Conservation (phyloP, 2,797 vertebrate genomes). For the Sebastolobus alascanus region DNA sequence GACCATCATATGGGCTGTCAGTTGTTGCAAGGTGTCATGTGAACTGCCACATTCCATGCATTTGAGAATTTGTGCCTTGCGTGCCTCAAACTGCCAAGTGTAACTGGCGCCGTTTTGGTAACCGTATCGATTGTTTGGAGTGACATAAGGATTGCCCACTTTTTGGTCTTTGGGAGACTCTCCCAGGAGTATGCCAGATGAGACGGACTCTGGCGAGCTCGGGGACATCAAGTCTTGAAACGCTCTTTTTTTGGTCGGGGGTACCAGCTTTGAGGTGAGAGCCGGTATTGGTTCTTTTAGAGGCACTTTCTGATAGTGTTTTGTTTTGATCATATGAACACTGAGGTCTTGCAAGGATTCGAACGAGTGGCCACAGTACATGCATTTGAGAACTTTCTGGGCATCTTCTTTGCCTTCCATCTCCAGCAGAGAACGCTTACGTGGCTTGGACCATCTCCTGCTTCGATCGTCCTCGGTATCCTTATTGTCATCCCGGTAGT, state of each 20-base stretch:
- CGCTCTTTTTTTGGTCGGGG: slow-evolving; percentile 95
- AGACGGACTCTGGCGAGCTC: slow-evolving; percentile 93
- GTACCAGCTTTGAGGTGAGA: slow-evolving; percentile 93
- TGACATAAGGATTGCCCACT: slow-evolving; percentile 94
- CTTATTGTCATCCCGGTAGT: slow-evolving; percentile 98
- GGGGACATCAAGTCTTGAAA: slow-evolving; percentile 94
- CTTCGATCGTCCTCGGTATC: slow-evolving; percentile 94
- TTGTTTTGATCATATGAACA: slow-evolving; percentile 99
- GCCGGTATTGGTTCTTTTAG: slow-evolving; percentile 99
- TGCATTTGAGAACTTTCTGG: slow-evolving; percentile 99
- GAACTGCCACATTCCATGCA: slow-evolving; percentile 99
- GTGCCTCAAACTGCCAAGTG: slow-evolving; percentile 99
- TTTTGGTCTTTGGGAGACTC: slow-evolving; percentile 95
- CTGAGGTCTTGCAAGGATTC: slow-evolving; percentile 99
- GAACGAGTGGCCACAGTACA: slow-evolving; percentile 99
- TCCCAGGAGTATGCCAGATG: slow-evolving; percentile 81
- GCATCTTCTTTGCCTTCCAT: slow-evolving; percentile 99
- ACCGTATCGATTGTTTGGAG: slow-evolving; percentile 97
- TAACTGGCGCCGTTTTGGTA: slow-evolving; percentile 99
- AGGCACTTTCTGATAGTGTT: slow-evolving; percentile 99
- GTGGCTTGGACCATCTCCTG: slow-evolving; percentile 96
- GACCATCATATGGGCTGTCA: slow-evolving; percentile 99
- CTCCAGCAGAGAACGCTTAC: slow-evolving; percentile 97
- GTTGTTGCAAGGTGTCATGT: slow-evolving; percentile 97
- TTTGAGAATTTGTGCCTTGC: slow-evolving; percentile 98